Evolutionary conservation across 1,140 invertebrate genomes (phyloP).

Genomic region (Cyclina sinensis): DNA sequence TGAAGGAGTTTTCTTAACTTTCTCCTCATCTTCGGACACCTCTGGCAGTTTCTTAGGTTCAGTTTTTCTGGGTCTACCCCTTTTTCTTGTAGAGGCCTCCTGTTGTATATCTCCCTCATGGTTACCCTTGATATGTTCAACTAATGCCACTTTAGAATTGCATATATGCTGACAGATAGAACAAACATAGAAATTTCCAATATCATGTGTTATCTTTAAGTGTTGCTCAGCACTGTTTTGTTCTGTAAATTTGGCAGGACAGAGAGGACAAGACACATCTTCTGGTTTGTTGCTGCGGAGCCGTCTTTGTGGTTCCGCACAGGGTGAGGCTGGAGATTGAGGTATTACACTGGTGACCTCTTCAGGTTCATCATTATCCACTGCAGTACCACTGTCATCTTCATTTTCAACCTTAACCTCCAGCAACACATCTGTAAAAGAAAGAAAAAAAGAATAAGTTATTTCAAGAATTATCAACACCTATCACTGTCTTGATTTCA

Average conservation of each 20-base stretch:
- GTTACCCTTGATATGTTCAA: slow-evolving; percentile 68
- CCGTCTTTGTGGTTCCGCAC: neutral
- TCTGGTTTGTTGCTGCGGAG: slow-evolving; percentile 22
- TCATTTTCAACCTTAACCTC: slow-evolving; percentile 55
- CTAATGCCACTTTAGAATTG: slow-evolving; percentile 67
- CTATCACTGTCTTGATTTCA: no score
- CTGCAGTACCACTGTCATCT: slow-evolving; percentile 25
- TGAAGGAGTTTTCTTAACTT: neutral
- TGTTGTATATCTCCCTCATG: slow-evolving; percentile 21
- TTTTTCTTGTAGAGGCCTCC: neutral
- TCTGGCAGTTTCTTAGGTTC: slow-evolving; percentile 21
- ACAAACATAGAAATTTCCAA: slow-evolving; percentile 74
- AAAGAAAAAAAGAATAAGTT: no score
- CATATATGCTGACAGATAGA: slow-evolving; percentile 73
- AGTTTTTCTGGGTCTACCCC: slow-evolving; percentile 21
- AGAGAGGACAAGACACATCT: slow-evolving; percentile 66
- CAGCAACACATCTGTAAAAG: slow-evolving; percentile 40
- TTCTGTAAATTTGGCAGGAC: slow-evolving; percentile 65
- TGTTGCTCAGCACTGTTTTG: slow-evolving; percentile 69
- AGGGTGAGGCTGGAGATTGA: slow-evolving; percentile 15
- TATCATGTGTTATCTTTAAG: slow-evolving; percentile 71
- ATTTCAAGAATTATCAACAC: no score
- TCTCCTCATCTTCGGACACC: neutral
- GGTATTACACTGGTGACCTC: slow-evolving; percentile 54
- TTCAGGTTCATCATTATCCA: slow-evolving; percentile 44